Percentiles rank a stretch among this genome's conserved stretches.
Evolutionary conservation across 2,113 vertebrate genomes (phyloP).

Genomic region (Ictalurus furcatus): DNA sequence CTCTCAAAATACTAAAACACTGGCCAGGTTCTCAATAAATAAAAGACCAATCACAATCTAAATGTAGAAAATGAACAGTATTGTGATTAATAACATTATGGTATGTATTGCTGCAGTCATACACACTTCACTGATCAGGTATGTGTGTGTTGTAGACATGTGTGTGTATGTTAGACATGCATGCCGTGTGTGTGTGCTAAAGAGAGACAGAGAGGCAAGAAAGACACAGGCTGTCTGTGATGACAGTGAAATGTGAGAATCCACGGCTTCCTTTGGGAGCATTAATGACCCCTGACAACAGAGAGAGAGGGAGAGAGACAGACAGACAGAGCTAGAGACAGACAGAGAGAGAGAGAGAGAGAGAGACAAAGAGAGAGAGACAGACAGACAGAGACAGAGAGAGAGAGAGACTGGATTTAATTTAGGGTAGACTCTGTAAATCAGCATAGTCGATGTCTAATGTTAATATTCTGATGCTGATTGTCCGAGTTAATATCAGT

Average conservation of each 20-base stretch:
- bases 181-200: neutral
- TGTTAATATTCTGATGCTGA: neutral
- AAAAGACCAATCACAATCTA: neutral
- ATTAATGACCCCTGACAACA: constrained; percentile 24
- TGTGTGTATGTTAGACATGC: neutral
- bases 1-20: neutral
- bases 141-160: constrained; percentile 29
- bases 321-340: neutral
- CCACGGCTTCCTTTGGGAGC: constrained; percentile 2
- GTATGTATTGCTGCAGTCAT: neutral
- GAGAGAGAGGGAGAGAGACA: neutral
- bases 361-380: no score
- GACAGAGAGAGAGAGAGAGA: neutral
- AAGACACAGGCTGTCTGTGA: constrained; percentile 12
- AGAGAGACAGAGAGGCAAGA: neutral
- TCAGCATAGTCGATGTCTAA: neutral
- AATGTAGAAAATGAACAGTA: neutral
- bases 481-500: neutral
- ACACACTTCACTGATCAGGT: neutral
- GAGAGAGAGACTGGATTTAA: constrained; percentile 14
- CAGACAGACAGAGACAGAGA: neutral
- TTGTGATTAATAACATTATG: neutral
- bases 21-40: neutral
- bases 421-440: constrained; percentile 12
- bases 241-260: constrained; percentile 33